These are phyloP conservation scores for Etheostoma cragini DNA, from an alignment of 2,113 vertebrate genomes.

Conservation along the genomic window DNA sequence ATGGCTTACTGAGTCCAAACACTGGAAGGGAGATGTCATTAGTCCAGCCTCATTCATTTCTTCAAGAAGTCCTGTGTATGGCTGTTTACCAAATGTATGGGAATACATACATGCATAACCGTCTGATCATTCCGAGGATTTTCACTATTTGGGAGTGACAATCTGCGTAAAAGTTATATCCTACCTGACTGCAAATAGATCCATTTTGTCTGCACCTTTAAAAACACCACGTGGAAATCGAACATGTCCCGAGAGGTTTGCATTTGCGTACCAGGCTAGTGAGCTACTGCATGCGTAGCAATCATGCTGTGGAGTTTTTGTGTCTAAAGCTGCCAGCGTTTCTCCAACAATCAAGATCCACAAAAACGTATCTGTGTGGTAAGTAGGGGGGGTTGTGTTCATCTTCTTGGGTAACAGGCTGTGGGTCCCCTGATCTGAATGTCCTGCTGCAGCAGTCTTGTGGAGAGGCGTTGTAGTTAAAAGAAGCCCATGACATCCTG, in stretches of 20 bases:
- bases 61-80: background rate
- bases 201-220: too few species aligned
- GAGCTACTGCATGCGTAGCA: background rate
- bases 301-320: background rate
- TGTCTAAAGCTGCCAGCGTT: background rate
- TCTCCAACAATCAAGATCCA: background rate
- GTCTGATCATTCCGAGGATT: constrained; percentile 8
- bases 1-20: constrained; percentile 43
- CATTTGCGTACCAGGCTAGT: background rate
- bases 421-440: too few species aligned
- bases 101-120: constrained; percentile 14
- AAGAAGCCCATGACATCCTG: background rate
- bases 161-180: background rate
- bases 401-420: background rate
- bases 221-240: too few species aligned
- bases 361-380: background rate
- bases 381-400: background rate
- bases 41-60: constrained; percentile 34
- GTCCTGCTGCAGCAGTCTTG: too few species aligned
- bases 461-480: too few species aligned
- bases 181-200: too few species aligned
- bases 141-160: background rate
- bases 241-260: too few species aligned
- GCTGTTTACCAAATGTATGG: constrained; percentile 12
- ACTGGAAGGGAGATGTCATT: constrained; percentile 36